Evolutionary conservation across 2,797 vertebrate species (phyloP).

Genomic region (Botia kubotai): DNA sequence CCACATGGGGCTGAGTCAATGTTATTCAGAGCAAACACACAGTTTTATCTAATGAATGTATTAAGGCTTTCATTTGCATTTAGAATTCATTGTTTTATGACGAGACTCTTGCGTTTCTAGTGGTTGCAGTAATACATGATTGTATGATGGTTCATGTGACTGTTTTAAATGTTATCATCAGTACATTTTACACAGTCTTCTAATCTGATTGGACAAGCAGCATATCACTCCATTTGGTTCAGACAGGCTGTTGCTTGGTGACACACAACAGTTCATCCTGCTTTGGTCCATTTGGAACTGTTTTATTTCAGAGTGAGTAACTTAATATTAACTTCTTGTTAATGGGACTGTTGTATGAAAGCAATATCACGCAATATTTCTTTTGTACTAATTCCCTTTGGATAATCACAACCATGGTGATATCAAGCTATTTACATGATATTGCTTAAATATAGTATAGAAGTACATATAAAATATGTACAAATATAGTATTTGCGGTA

Average conservation of each 20-base stretch:
- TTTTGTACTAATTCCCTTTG: not conserved
- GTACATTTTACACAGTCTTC: no score
- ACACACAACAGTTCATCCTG: not conserved
- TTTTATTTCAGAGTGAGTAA: not conserved
- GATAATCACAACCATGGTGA: not conserved
- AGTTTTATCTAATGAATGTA: not conserved
- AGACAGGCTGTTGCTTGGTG: not conserved
- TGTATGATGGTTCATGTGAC: not conserved
- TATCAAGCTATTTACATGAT: not conserved
- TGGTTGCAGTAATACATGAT: not conserved
- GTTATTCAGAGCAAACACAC: constrained; percentile 7
- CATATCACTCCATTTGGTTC: not conserved
- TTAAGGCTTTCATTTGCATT: not conserved
- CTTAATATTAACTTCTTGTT: not conserved
- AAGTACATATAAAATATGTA: no score
- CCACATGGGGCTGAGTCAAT: not conserved
- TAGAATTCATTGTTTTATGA: not conserved
- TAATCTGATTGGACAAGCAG: no score
- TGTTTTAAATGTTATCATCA: no score
- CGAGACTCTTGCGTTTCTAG: not conserved
- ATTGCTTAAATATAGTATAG: not conserved
- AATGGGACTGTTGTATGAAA: not conserved
- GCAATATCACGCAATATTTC: not conserved
- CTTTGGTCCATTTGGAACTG: not conserved
- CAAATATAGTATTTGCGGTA: no score